Conservation (phyloP, 2,797 vertebrate genomes). For the Siniperca obscura region DNA sequence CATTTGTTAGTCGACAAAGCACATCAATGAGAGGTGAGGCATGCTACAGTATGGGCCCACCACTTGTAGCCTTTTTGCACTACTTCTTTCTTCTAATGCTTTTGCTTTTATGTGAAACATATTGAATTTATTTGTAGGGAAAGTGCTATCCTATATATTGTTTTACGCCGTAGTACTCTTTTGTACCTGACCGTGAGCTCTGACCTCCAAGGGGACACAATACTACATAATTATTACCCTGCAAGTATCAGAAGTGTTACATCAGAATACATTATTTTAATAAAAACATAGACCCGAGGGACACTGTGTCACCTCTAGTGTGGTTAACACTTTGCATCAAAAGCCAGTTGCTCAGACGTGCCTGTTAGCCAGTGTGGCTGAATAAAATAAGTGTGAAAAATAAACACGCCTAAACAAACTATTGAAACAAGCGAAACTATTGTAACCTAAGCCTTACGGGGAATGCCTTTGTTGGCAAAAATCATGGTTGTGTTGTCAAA, state of each 20-base stretch:
- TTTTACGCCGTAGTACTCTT: background rate
- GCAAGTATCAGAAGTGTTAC: background rate
- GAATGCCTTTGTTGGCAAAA: background rate
- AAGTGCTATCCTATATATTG: background rate
- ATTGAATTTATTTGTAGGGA: background rate
- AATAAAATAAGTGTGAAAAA: background rate
- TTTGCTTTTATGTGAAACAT: background rate
- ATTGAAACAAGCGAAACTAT: background rate
- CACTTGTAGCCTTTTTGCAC: background rate
- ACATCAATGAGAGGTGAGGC: background rate
- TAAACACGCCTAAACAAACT: background rate
- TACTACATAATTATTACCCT: background rate
- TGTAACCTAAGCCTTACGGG: background rate
- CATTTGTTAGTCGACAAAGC: background rate
- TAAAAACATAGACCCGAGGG: background rate
- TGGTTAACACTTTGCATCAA: slow-evolving; percentile 15
- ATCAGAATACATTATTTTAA: background rate
- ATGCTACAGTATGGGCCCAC: background rate
- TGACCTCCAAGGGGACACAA: background rate
- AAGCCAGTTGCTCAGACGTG: background rate
- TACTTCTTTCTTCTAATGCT: background rate
- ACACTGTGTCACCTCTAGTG: background rate
- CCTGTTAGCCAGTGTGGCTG: background rate
- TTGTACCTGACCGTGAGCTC: background rate
- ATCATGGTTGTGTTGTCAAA: background rate